Evolutionary conservation across 2,113 vertebrate species (phyloP).

Genomic region (Lepidothrix coronata): DNA sequence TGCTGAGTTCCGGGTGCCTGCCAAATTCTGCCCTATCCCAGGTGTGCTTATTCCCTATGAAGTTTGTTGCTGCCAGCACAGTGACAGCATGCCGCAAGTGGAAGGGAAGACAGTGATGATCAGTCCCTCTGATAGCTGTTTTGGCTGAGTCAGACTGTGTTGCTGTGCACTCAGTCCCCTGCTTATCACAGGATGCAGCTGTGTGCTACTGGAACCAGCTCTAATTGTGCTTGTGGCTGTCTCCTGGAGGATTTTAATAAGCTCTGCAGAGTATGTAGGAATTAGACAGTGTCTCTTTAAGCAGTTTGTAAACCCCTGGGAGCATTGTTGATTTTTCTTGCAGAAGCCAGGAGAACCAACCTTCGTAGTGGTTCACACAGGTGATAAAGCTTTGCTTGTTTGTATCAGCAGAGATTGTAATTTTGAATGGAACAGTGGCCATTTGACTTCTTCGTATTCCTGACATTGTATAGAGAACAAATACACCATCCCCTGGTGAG

Average conservation of each 20-base stretch:
- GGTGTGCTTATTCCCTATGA: conserved; percentile 33
- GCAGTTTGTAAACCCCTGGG: not conserved
- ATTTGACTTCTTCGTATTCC: conserved; percentile 1
- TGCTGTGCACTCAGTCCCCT: not conserved
- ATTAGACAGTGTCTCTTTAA: conserved; percentile 42
- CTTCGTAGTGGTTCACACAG: accelerated
- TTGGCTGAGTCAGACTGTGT: conserved; percentile 23
- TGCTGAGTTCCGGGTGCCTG: conserved; percentile 52
- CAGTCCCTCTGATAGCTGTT: not conserved
- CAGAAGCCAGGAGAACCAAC: not conserved
- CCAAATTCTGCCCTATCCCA: conserved; percentile 37
- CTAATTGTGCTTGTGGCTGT: conserved; percentile 22
- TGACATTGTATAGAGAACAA: not conserved
- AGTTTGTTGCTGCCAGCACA: conserved; percentile 28
- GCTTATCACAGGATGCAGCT: conserved; percentile 50
- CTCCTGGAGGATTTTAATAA: conserved; percentile 50
- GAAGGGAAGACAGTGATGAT: not conserved
- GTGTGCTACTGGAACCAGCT: conserved; percentile 32
- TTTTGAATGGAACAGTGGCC: not conserved
- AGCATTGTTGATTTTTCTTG: conserved; percentile 11
- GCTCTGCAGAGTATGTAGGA: conserved; percentile 13
- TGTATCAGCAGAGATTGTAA: not conserved
- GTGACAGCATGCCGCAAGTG: not conserved
- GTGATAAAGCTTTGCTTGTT: not conserved
- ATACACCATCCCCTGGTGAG: not conserved